These are phyloP conservation scores for Xestoiulus laeticollis DNA, from an alignment of 2,888 invertebrate genomes.

Conservation along the genomic window DNA sequence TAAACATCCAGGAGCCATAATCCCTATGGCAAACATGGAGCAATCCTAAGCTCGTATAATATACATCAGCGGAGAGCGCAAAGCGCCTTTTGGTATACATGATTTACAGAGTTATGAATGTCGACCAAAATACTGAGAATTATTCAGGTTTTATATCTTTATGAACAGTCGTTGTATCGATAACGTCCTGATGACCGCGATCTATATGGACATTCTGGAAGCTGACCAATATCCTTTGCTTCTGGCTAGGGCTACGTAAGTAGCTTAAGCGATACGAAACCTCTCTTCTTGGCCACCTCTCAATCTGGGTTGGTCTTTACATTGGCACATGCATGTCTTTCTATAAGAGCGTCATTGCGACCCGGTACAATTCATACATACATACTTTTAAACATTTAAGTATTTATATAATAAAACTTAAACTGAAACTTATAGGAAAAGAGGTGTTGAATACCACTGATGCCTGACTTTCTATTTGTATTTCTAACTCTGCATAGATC, in stretches of 20 bases:
- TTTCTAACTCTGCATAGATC: no score
- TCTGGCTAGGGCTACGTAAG: neutral
- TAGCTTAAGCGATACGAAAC: conserved; percentile 20
- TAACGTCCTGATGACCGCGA: neutral
- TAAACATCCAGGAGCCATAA: conserved; percentile 11
- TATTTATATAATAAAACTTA: no score
- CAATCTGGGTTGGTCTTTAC: neutral
- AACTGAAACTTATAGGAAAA: no score
- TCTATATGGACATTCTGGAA: conserved; percentile 13
- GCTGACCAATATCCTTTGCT: conserved; percentile 1
- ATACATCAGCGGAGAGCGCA: neutral
- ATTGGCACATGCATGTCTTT: no score
- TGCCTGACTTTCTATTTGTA: no score
- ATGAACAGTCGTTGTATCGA: conserved; percentile 19
- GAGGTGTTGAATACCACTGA: no score
- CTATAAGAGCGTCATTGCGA: no score
- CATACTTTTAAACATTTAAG: no score
- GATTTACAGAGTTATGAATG: conserved; percentile 12
- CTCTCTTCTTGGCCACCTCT: neutral
- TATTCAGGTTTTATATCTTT: conserved; percentile 23
- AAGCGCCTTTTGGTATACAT: neutral
- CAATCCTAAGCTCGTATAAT: conserved; percentile 20
- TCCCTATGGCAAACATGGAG: neutral
- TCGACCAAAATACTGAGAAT: conserved; percentile 10
- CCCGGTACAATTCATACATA: no score